A percentile compares a stretch with the other conserved stretches of the same genome.
These are phyloP conservation scores for Andrena dorsata DNA, from an alignment of 2,888 invertebrate genomes.

Conservation along the genomic window DNA sequence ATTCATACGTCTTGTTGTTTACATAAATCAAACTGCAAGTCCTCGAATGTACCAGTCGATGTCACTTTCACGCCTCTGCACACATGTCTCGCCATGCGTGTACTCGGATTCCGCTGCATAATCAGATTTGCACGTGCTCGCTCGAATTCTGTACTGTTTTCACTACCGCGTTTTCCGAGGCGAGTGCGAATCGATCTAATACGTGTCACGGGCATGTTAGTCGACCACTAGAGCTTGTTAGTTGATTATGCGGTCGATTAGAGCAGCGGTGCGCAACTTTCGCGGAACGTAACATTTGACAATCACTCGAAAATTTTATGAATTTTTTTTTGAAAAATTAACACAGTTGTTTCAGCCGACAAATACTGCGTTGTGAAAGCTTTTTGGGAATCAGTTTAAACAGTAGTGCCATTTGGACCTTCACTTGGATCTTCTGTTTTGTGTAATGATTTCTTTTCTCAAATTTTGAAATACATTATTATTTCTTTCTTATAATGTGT, in stretches of 20 bases:
- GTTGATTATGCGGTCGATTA: slow-evolving; percentile 26
- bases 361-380: too few relatives aligned
- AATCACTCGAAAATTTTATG: background rate
- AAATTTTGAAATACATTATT: too few relatives aligned
- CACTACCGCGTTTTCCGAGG: slow-evolving; percentile 32
- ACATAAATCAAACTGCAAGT: background rate
- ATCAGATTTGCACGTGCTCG: slow-evolving; percentile 29
- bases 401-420: too few relatives aligned
- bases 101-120: background rate
- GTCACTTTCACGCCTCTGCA: slow-evolving; percentile 40
- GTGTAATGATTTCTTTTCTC: too few relatives aligned
- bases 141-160: slow-evolving; percentile 30
- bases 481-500: too few relatives aligned
- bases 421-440: too few relatives aligned
- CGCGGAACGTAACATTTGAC: background rate
- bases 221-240: slow-evolving; percentile 14
- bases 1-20: background rate
- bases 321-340: too few relatives aligned
- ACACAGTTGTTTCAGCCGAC: too few relatives aligned
- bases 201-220: slow-evolving; percentile 47
- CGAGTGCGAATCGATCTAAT: slow-evolving; percentile 37
- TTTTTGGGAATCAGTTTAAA: too few relatives aligned
- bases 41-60: background rate
- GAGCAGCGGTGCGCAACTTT: slow-evolving; percentile 22
- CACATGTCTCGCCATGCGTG: slow-evolving; percentile 9